Percentiles rank a stretch among this genome's conserved stretches.
phyloP scores from a whole-genome alignment of 2,113 vertebrate genomes.

The Channa argus region DNA sequence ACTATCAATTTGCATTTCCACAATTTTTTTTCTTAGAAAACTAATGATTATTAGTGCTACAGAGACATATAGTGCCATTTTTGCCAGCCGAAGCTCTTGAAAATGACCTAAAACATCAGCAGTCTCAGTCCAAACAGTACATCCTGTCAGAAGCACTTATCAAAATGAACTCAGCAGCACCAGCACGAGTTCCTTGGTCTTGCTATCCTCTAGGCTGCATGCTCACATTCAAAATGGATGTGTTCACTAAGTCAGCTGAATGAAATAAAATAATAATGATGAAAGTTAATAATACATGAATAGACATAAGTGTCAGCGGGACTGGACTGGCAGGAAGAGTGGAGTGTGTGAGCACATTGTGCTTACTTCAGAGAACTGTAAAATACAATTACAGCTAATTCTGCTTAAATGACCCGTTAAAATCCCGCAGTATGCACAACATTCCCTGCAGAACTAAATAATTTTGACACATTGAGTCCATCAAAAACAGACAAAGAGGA shows the following conservation, averaged over 20 bases:
- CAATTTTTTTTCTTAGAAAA: too few species aligned
- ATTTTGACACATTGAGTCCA: too few species aligned
- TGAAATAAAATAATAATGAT: conserved; percentile 67
- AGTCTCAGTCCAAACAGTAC: not conserved
- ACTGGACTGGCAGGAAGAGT: not conserved
- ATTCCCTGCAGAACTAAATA: too few species aligned
- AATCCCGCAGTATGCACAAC: too few species aligned
- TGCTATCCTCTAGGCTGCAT: not conserved
- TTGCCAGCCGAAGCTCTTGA: not conserved
- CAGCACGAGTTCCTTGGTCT: not conserved
- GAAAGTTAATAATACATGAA: conserved; percentile 63
- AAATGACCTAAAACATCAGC: not conserved
- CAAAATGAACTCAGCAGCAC: conserved; percentile 22
- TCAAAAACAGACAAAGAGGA: too few species aligned
- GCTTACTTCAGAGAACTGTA: not conserved
- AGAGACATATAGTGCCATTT: too few species aligned
- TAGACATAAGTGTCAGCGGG: conserved; percentile 34
- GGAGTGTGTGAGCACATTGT: not conserved
- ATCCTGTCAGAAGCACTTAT: not conserved
- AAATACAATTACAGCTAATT: conserved; percentile 1
- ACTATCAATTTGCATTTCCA: too few species aligned
- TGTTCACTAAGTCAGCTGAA: conserved; percentile 46
- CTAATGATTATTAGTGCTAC: too few species aligned
- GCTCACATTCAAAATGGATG: conserved; percentile 57
- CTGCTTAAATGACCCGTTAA: not conserved